A percentile compares a stretch with the other conserved stretches of the same genome.
Conservation (phyloP, 2,888 invertebrate genomes). For the Thera britannica region DNA sequence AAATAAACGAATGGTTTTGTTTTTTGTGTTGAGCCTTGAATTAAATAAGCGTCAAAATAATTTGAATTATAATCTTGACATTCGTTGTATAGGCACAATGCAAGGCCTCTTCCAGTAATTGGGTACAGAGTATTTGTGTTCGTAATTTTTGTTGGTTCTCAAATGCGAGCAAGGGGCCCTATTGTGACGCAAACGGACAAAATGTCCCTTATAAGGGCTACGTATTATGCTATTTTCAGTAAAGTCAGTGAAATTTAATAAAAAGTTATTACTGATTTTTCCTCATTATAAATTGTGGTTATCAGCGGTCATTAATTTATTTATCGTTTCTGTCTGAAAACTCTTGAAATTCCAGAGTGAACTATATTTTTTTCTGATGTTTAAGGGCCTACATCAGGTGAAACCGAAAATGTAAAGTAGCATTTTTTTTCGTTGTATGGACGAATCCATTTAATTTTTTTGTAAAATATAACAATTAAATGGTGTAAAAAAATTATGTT, state of each 20-base stretch:
- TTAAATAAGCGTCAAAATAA: neutral
- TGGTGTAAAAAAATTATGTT: too few species aligned
- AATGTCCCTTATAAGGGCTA: conserved; percentile 26
- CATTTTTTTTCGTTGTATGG: too few species aligned
- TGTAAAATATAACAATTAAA: too few species aligned
- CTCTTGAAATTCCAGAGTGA: too few species aligned
- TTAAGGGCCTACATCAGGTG: too few species aligned
- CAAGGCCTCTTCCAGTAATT: conserved; percentile 32
- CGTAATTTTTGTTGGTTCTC: conserved; percentile 36
- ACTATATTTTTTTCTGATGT: too few species aligned
- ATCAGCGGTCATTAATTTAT: too few species aligned
- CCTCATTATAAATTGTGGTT: too few species aligned
- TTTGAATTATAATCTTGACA: conserved; percentile 1
- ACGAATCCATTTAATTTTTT: too few species aligned
- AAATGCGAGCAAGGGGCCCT: conserved; percentile 29
- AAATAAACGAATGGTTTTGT: neutral
- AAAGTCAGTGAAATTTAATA: conserved; percentile 26
- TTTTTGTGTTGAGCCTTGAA: neutral
- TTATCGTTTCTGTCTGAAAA: too few species aligned
- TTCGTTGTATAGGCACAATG: conserved; percentile 23
- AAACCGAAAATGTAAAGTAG: too few species aligned
- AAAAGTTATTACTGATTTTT: neutral
- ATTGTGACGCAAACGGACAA: conserved; percentile 36
- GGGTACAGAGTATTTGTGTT: conserved; percentile 30
- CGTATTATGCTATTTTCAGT: conserved; percentile 36